Evolutionary conservation across 2,888 invertebrate genomes (phyloP).

Genomic region (Netelia fuscicornis): DNA sequence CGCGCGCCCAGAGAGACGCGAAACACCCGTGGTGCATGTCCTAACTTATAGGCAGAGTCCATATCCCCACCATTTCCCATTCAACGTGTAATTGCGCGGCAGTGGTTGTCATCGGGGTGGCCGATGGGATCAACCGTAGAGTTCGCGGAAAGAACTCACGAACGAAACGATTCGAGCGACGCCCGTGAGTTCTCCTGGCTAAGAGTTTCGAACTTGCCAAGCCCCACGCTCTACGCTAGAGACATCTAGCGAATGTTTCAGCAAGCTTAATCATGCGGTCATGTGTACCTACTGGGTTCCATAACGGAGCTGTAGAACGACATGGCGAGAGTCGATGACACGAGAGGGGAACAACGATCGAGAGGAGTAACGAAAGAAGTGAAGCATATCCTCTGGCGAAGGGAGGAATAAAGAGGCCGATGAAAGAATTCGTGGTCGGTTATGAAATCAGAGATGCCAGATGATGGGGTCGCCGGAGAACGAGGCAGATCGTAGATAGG

Average conservation of each 20-base stretch:
- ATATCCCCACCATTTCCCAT: constrained; percentile 24
- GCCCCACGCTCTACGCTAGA: background rate
- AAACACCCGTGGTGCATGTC: constrained; percentile 24
- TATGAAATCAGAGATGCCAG: constrained; percentile 70
- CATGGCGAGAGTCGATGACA: constrained; percentile 58
- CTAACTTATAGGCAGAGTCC: constrained; percentile 10
- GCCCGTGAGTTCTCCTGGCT: background rate
- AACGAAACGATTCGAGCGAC: constrained; percentile 75
- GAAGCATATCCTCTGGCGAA: constrained; percentile 3
- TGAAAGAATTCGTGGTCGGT: constrained; percentile 72
- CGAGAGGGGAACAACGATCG: constrained; percentile 40
- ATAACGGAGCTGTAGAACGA: background rate
- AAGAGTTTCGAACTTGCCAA: too few species aligned
- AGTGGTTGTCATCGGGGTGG: constrained; percentile 86
- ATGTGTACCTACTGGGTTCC: constrained; percentile 7
- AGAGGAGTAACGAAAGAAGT: constrained; percentile 10
- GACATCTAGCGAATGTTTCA: constrained; percentile 20
- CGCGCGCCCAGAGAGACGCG: constrained; percentile 47
- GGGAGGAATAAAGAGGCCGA: constrained; percentile 57
- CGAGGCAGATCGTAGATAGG: constrained; percentile 68
- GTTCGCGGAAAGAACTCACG: constrained; percentile 40
- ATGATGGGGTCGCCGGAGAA: constrained; percentile 58
- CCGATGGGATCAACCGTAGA: constrained; percentile 86
- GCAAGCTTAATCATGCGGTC: constrained; percentile 39
- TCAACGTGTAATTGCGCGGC: constrained; percentile 75